Base-by-base conservation (phyloP, 23 tunicate species). In the Phallusia fumigata region DNA sequence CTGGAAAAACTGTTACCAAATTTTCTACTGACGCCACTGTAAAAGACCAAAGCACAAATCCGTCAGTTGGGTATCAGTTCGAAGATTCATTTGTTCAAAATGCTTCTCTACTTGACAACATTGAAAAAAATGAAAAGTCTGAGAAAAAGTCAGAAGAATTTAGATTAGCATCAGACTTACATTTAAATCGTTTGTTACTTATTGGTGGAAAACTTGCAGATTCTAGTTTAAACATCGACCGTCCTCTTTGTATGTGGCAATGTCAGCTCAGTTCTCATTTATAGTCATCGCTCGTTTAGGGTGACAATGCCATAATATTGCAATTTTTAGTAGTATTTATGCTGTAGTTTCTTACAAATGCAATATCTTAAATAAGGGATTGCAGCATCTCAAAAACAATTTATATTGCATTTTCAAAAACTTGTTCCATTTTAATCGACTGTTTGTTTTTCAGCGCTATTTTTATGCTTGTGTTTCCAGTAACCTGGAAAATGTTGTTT, bases 171-270 rank as follows among this genome's bases (percentile, higher is more conserved):
- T 32, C 40, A 34, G 77, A 33, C 30, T 3, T 74, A 2, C n/a
- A 19, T 8, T 32, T 32, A 32, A 74, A 5, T 74, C 40, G 40
- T 74, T 82, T 82, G 53, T 16, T 82, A 18, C 53, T 85, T 6
- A 45, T 85, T 77, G 88, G 88, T 64, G 88, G 88, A 18, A 85
- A 85, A 32, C 6, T 64, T 5, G 79, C n/a, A 80, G 53, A 64
- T 28, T 36, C 79, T 0, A 85, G 64, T 58, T 15, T 75, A 24
- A 83, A 84, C 47, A 32, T 58, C 5, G 53, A 75, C 31, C 58
- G 50, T 21, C 80, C 87, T 31, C 24, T 84, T 26, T 32, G 24
- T 34, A 84, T 84, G 80, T 84, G 87, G 87, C 52, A 84, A 26
- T 84, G 87, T 30, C 32, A 84, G 30, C 50, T 80, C 8, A 12